Evolutionary conservation across 2,113 vertebrate species (phyloP), one percentile per base, ranked within the genome.

Genomic region (Macaca mulatta): DNA sequence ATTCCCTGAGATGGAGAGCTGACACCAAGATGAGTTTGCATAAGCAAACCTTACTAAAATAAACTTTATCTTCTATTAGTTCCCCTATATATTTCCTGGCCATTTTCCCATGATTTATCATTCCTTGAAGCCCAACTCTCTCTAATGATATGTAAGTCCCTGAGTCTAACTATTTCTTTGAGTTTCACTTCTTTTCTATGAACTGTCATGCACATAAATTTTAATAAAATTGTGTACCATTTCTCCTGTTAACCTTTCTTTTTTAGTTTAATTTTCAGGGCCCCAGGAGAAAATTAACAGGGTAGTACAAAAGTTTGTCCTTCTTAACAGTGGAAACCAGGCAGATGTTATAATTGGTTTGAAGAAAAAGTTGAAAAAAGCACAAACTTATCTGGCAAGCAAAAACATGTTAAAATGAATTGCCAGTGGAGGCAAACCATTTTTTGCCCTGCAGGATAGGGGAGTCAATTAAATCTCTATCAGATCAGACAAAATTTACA

Each of bases 321-420:
- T 70, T 40, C 25, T 50, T 95, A 38, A 79, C 61, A 78, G 10
- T 82, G 35, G 64, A 38, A 96, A 61, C 25, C 27, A 84, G 40
- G 23, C 16, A 90, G 48, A 50, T 93, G 23, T 40, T 93, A 67
- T 35, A 88, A 84, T 17, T 70, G 32, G 25, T 91, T 93, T 30
- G 85, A 90, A 94, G 50, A 22, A 94, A 74, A 95, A 88, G 18
- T 61, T 25, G 20, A 89, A 84, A 96, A 85, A 55, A 74, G 32
- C 45, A 80, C 50, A 97, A 61, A 93, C 14, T 93, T 55, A 96
- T 69, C 72, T 89, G 67, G 84, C 20, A 81, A 96, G 91, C 78
- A 85, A 92, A 92, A 40, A 27, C 57, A 55, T 92, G 61, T 93
- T 93, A 82, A 95, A 97, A 81, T 90, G n/a, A 97, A 79, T 97